Percentiles rank a stretch among this genome's conserved stretches.
Evolutionary conservation across 2,113 vertebrate genomes (phyloP).

Genomic region (Hippocampus zosterae): DNA sequence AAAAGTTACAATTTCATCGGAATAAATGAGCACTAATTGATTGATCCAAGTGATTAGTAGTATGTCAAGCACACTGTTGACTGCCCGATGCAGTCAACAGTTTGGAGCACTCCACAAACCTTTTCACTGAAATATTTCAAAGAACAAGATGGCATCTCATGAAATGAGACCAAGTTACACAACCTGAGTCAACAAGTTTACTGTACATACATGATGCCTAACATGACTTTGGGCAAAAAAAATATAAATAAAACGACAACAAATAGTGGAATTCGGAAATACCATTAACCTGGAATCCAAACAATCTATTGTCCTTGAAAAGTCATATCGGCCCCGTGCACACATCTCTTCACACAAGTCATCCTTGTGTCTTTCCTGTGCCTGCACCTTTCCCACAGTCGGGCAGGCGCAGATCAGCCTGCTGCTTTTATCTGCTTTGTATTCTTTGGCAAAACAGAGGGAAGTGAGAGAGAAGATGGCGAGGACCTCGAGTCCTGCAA

Average conservation of each 20-base stretch:
- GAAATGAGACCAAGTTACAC: not conserved
- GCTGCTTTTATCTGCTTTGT: slow-evolving; percentile 77
- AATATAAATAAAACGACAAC: not conserved
- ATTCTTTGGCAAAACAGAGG: slow-evolving; percentile 84
- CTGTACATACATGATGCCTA: not conserved
- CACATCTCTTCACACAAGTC: slow-evolving; percentile 52
- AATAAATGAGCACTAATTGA: too few species aligned
- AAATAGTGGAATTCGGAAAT: slow-evolving; percentile 23
- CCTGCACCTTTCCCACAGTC: slow-evolving; percentile 80
- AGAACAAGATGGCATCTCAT: not conserved
- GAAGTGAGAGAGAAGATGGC: slow-evolving; percentile 82
- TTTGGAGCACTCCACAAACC: too few species aligned
- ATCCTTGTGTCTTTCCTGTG: slow-evolving; percentile 63
- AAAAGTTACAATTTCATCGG: too few species aligned
- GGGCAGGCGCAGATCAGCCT: slow-evolving; percentile 56
- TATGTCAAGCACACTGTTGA: too few species aligned
- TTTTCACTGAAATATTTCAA: not conserved
- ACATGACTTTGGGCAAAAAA: not conserved
- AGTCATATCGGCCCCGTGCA: slow-evolving; percentile 39
- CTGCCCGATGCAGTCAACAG: too few species aligned
- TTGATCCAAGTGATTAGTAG: too few species aligned
- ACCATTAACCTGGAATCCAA: slow-evolving; percentile 48
- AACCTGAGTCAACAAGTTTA: not conserved
- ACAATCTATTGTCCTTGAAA: slow-evolving; percentile 40
- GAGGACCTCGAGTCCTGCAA: slow-evolving; percentile 51